These are phyloP conservation scores for Cryptocheilus praepositus DNA, from an alignment of 2,888 invertebrate species.

Conservation along the genomic window DNA sequence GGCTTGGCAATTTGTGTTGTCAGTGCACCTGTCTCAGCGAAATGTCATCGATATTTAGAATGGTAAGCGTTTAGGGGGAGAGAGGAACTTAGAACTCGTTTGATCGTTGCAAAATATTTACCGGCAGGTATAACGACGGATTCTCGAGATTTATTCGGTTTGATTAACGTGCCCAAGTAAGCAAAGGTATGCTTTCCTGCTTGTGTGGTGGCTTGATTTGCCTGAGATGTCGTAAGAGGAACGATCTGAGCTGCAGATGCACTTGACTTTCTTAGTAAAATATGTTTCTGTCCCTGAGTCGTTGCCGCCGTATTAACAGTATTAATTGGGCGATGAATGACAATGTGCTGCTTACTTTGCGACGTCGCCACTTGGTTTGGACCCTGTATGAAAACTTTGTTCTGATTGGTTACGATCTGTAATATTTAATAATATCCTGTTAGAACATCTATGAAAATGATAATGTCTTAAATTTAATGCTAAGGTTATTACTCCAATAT, in stretches of 20 bases:
- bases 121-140: conserved; percentile 70
- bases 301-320: conserved; percentile 50
- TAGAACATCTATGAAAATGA: background rate
- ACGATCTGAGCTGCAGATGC: conserved; percentile 70
- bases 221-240: conserved; percentile 64
- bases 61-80: too few relatives aligned
- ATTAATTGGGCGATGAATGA: conserved; percentile 67
- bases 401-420: conserved; percentile 66
- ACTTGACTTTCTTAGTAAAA: conserved; percentile 68
- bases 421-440: conserved; percentile 28
- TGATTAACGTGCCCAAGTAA: conserved; percentile 71
- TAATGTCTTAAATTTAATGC: background rate
- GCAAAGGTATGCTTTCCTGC: conserved; percentile 71
- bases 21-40: conserved; percentile 54
- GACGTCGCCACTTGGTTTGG: conserved; percentile 61
- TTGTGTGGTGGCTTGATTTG: conserved; percentile 62
- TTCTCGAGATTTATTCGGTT: conserved; percentile 68
- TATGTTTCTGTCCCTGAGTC: conserved; percentile 67
- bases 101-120: conserved; percentile 32
- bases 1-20: conserved; percentile 64
- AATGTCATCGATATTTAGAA: too few relatives aligned
- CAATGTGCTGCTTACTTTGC: conserved; percentile 68
- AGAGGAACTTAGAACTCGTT: too few relatives aligned
- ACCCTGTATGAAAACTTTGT: conserved; percentile 70
- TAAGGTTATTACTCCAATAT: background rate